Base-by-base conservation (phyloP, 92 coral and sea anemone species). In the Porites lobata region DNA sequence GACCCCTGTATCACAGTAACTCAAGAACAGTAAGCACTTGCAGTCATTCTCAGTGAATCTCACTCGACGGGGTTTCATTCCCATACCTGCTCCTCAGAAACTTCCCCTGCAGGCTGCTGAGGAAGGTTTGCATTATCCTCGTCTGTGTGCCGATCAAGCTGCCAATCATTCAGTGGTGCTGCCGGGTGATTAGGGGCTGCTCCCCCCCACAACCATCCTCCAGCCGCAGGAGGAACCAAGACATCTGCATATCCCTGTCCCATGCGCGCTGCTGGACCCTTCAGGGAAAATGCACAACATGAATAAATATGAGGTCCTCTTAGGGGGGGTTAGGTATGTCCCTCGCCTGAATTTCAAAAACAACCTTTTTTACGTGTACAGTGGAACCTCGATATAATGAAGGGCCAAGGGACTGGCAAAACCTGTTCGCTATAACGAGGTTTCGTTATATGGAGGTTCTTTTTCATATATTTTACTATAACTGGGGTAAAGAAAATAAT, bases 201-300 rank as follows among this genome's bases (percentile, higher is more conserved):
- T 74, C 72, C 92, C 29, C 91, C 90, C 89, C 85, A 85, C 22
- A 93, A 63, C 98, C 98, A 93, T 21, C 88, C 92, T 20, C 91
- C 95, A 12, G 85, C 96, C 57, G 71, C 94, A 15, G 83, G 93
- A 54, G 98, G 94, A 4, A 89, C 91, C 86, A 96, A 73, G 15
- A 96, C 98, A 83, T 96, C 98, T 11, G 98, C 90, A 92, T 96
- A 96, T 10, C 98, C 98, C 80, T 96, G 98, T 63, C 98, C 98
- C 17, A 92, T 84, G 73, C 98, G 95, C 4, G 6, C 47, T 79
- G 96, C 74, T 59, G 94, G 84, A 21, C 89, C 86, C 98, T 94
- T 82, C 18, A 71, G 22, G 14, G 24, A 22, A 62, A 69, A 11
- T 1, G 8, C 20, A 7, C 21, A 71, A 12, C 6, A 19, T 7